Percentiles rank a stretch among this genome's conserved stretches.
Conservation (phyloP, 2,113 vertebrate species). For the Archocentrus centrarchus region DNA sequence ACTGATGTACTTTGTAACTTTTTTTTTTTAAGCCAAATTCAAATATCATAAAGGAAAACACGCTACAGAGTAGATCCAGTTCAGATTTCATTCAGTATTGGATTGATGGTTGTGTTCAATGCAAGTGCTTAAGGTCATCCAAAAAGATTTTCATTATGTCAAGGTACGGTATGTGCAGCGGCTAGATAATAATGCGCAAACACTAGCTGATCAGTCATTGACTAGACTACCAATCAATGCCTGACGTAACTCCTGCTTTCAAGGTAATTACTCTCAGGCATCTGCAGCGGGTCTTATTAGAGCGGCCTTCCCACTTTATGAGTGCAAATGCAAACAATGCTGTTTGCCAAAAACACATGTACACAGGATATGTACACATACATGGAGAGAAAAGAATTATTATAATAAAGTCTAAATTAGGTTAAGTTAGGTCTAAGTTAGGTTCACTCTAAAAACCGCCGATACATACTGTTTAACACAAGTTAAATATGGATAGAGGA, state of each 20-base stretch:
- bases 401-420: too few species aligned
- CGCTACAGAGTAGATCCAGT: too few species aligned
- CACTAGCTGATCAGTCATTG: background rate
- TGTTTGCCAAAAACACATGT: background rate
- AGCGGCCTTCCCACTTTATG: background rate
- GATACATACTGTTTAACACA: too few species aligned
- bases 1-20: background rate
- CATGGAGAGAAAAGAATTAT: too few species aligned
- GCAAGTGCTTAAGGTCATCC: background rate
- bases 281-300: background rate
- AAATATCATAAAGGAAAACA: background rate
- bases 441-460: too few species aligned
- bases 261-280: background rate
- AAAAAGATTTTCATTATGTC: background rate
- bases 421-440: too few species aligned
- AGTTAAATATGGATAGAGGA: too few species aligned
- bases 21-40: too few species aligned
- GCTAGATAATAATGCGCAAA: background rate
- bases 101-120: too few species aligned
- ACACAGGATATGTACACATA: background rate
- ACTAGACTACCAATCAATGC: background rate
- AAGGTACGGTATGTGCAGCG: background rate
- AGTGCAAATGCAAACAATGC: background rate
- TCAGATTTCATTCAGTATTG: background rate
- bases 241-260: background rate